Percentiles rank a stretch among this genome's conserved stretches.
These are phyloP conservation scores for Poeciliopsis turneri DNA, from an alignment of 2,797 vertebrate genomes.

Conservation along the genomic window DNA sequence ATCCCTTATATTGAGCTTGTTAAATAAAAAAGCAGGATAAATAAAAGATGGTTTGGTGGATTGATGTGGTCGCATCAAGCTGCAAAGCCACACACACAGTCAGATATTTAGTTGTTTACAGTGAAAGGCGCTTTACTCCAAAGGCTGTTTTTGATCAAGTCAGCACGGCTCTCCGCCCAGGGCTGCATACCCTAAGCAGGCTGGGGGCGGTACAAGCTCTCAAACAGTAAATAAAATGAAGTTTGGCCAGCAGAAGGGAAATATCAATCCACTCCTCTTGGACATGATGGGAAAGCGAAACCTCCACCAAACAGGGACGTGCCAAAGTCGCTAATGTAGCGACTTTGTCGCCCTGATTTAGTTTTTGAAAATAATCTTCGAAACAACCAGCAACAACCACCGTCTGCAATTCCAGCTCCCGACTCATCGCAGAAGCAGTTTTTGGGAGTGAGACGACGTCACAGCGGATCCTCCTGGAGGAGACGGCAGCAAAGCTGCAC, in stretches of 20 bases:
- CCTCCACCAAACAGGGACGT: background rate
- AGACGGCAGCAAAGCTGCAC: too few relatives aligned
- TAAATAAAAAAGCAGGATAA: slow-evolving; percentile 48
- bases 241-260: background rate
- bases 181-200: background rate
- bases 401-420: background rate
- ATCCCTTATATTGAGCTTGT: slow-evolving; percentile 27
- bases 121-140: background rate
- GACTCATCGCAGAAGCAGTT: too few relatives aligned
- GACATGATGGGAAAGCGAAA: background rate
- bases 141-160: background rate
- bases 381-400: too few relatives aligned
- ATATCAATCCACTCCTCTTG: background rate
- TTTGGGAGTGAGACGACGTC: too few relatives aligned
- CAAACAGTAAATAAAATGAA: background rate
- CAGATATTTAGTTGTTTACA: background rate
- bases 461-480: too few relatives aligned
- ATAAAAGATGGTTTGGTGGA: slow-evolving; percentile 30
- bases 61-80: slow-evolving; percentile 14
- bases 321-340: background rate
- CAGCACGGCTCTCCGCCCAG: background rate
- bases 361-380: too few relatives aligned
- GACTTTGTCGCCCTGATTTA: background rate
- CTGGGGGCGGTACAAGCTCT: background rate
- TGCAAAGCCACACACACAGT: background rate